Conservation (phyloP, 2,888 invertebrate species). For the Amblyjoppa proteus region DNA sequence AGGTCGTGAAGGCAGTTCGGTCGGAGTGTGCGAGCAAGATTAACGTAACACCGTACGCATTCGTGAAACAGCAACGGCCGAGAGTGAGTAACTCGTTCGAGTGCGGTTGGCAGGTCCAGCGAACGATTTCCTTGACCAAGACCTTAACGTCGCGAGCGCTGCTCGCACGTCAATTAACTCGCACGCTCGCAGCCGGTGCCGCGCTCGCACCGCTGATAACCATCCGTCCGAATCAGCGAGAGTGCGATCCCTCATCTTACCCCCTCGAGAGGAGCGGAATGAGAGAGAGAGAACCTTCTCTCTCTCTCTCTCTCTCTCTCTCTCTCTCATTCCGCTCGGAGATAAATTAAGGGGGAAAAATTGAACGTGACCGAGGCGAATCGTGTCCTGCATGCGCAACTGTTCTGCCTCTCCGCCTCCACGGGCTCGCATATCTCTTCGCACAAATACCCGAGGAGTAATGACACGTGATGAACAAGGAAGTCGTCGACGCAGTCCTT, state of each 20-base stretch:
- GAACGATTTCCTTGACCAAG: slow-evolving; percentile 66
- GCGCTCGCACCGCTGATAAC: slow-evolving; percentile 13
- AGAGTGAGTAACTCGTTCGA: slow-evolving; percentile 51
- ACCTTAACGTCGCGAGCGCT: slow-evolving; percentile 49
- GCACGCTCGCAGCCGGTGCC: neutral
- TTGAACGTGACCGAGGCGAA: neutral
- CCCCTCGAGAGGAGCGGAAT: neutral
- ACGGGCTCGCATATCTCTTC: neutral
- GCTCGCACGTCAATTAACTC: slow-evolving; percentile 56
- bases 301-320: too few relatives aligned
- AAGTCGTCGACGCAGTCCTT: slow-evolving; percentile 16
- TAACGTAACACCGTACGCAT: slow-evolving; percentile 23
- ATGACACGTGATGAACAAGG: slow-evolving; percentile 24
- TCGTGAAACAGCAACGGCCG: slow-evolving; percentile 29
- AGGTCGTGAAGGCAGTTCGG: slow-evolving; percentile 50
- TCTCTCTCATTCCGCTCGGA: neutral
- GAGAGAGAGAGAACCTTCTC: neutral
- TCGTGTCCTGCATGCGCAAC: neutral
- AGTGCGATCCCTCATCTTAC: neutral
- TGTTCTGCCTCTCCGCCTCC: neutral
- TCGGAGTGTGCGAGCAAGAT: slow-evolving; percentile 17
- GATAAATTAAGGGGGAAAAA: slow-evolving; percentile 14
- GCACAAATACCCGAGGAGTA: slow-evolving; percentile 17
- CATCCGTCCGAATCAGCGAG: slow-evolving; percentile 12
- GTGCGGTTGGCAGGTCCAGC: slow-evolving; percentile 44